Percentiles rank a stretch among this genome's conserved stretches.
These are phyloP conservation scores for Amblyteles armatorius DNA, from an alignment of 2,888 invertebrate genomes.

Conservation along the genomic window DNA sequence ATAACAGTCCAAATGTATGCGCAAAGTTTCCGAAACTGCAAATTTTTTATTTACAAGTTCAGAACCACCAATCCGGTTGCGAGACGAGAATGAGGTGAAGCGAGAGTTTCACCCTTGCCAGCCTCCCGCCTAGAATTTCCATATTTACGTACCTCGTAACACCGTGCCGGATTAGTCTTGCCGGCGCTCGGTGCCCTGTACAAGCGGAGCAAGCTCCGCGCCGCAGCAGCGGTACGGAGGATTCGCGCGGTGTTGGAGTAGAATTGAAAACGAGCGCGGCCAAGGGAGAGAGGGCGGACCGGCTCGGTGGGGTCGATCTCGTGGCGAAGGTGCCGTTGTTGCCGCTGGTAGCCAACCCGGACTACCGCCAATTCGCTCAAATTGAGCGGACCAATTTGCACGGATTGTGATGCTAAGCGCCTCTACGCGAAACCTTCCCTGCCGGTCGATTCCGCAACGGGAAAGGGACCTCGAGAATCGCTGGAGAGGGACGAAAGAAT, in stretches of 20 bases:
- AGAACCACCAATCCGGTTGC: slow-evolving; percentile 1
- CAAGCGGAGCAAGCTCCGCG: background rate
- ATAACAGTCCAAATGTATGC: no score
- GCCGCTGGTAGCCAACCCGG: slow-evolving; percentile 28
- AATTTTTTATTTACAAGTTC: background rate
- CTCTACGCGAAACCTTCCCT: slow-evolving; percentile 62
- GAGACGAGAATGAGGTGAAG: slow-evolving; percentile 2
- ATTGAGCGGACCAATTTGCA: slow-evolving; percentile 80
- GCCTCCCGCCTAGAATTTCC: slow-evolving; percentile 71
- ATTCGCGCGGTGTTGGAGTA: slow-evolving; percentile 47
- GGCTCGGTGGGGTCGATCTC: slow-evolving; percentile 28
- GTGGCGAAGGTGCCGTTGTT: slow-evolving; percentile 54
- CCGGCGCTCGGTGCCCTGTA: background rate
- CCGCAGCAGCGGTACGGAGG: slow-evolving; percentile 38
- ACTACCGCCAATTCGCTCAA: slow-evolving; percentile 76
- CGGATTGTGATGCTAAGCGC: slow-evolving; percentile 81
- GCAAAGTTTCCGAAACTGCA: no score
- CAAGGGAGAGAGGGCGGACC: slow-evolving; percentile 38
- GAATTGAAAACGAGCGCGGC: slow-evolving; percentile 70
- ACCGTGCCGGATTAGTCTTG: slow-evolving; percentile 65
- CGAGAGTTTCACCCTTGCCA: slow-evolving; percentile 50
- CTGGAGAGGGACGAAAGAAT: background rate
- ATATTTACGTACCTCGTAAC: slow-evolving; percentile 71
- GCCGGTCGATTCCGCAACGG: slow-evolving; percentile 39
- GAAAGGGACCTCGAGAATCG: background rate